Conservation (phyloP, 1,140 invertebrate genomes). For the Trachymyrmex cornetzi region DNA sequence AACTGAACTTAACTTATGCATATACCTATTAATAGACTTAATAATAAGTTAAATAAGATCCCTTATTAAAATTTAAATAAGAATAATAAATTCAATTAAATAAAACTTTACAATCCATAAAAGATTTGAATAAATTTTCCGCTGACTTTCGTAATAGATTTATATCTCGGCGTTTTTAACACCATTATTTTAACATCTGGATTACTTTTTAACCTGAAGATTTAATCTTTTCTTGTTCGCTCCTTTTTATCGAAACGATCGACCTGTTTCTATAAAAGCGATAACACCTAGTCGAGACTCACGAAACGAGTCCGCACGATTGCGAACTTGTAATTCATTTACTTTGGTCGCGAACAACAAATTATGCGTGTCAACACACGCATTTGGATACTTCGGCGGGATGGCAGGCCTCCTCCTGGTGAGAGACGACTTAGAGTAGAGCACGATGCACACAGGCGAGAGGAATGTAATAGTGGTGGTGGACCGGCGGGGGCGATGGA, state of each 20-base stretch:
- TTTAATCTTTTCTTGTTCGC: constrained; percentile 11
- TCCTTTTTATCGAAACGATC: constrained; percentile 15
- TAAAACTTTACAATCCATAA: background rate
- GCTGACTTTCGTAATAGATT: background rate
- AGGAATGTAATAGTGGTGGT: constrained; percentile 44
- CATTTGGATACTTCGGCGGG: constrained; percentile 34
- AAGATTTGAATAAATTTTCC: background rate
- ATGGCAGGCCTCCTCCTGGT: constrained; percentile 34
- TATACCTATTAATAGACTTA: too few relatives aligned
- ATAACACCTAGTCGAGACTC: background rate
- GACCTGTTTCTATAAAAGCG: constrained; percentile 20
- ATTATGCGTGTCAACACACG: constrained; percentile 83
- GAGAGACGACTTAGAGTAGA: constrained; percentile 63
- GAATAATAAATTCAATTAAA: background rate
- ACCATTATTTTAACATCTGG: background rate
- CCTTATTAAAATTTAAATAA: background rate
- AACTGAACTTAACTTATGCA: background rate
- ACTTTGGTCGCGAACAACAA: constrained; percentile 77
- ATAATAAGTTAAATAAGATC: background rate
- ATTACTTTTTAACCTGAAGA: background rate
- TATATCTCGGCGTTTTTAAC: background rate
- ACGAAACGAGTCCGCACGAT: constrained; percentile 54
- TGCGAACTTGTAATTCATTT: constrained; percentile 84
- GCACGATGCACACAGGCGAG: constrained; percentile 4
- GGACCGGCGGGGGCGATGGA: constrained; percentile 72